Evolutionary conservation across 2,888 invertebrate species (phyloP).

Genomic region (Coelinius sp.): DNA sequence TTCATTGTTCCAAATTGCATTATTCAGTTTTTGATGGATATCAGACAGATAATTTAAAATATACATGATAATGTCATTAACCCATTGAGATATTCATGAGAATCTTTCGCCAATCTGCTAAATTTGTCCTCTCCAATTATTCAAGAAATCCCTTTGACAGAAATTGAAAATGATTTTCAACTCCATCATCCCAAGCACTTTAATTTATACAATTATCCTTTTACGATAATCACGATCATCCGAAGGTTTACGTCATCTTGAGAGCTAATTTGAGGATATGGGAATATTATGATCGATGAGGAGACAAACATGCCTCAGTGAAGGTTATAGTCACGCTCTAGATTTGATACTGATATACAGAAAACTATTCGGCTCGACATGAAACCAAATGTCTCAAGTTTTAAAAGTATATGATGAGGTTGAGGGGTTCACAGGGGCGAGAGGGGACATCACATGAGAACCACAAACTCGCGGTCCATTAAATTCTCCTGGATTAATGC

Average conservation of each 20-base stretch:
- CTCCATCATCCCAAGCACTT: not conserved
- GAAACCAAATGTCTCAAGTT: conserved; percentile 15
- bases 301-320: not conserved
- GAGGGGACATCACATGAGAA: conserved; percentile 1
- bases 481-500: conserved; percentile 39
- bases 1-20: too few relatives aligned
- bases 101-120: not conserved
- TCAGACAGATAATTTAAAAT: too few relatives aligned
- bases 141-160: not conserved
- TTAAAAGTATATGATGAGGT: not conserved
- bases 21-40: too few relatives aligned
- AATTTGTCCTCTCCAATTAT: not conserved
- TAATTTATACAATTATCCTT: not conserved
- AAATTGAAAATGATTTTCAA: not conserved
- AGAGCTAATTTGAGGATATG: not conserved
- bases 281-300: not conserved
- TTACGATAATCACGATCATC: not conserved
- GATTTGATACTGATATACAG: conserved; percentile 13
- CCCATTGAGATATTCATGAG: too few relatives aligned
- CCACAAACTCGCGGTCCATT: conserved; percentile 34
- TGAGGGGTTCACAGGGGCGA: not conserved
- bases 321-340: conserved; percentile 19
- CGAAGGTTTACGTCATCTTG: not conserved
- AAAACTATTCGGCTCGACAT: not conserved
- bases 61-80: too few relatives aligned